Evolutionary conservation across 23 tunicate species (phyloP).

Genomic region (Clavelina lepadiformis): DNA sequence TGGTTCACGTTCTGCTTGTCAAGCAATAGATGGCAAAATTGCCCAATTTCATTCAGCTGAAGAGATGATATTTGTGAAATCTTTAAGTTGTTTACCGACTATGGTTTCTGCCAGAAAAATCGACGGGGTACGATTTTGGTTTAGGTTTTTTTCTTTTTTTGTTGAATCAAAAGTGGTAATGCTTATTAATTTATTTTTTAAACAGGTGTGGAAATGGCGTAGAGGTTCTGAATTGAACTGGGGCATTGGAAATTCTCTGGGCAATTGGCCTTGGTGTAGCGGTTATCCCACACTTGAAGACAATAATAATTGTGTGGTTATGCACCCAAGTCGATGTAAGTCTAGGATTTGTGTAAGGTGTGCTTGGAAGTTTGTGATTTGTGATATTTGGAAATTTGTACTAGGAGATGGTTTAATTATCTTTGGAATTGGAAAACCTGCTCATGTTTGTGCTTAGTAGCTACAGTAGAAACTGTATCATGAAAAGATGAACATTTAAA

Average conservation of each 20-base stretch:
- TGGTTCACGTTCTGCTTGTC: constrained; percentile 2
- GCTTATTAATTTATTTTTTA: too few relatives aligned
- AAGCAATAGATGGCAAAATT: neutral
- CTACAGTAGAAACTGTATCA: too few relatives aligned
- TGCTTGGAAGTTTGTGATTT: too few relatives aligned
- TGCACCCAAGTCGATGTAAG: constrained; percentile 12
- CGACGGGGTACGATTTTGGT: neutral
- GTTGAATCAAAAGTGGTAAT: neutral
- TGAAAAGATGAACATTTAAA: too few relatives aligned
- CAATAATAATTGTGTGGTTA: constrained; percentile 11
- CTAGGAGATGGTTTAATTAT: too few relatives aligned
- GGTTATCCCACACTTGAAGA: neutral
- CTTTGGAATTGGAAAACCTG: too few relatives aligned
- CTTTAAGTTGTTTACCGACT: constrained; percentile 8
- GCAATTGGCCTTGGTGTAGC: constrained; percentile 26
- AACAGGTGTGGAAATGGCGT: constrained; percentile 3
- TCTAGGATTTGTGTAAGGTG: neutral
- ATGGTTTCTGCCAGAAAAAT: constrained; percentile 11
- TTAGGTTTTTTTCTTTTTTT: neutral
- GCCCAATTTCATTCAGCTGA: constrained; percentile 14
- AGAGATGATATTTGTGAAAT: constrained; percentile 15
- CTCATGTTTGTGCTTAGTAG: too few relatives aligned
- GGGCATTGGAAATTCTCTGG: constrained; percentile 7
- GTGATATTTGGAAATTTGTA: too few relatives aligned
- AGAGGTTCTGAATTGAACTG: constrained; percentile 2